These are phyloP conservation scores for Temnothorax nylanderi DNA, from an alignment of 1,140 invertebrate species.

Conservation along the genomic window DNA sequence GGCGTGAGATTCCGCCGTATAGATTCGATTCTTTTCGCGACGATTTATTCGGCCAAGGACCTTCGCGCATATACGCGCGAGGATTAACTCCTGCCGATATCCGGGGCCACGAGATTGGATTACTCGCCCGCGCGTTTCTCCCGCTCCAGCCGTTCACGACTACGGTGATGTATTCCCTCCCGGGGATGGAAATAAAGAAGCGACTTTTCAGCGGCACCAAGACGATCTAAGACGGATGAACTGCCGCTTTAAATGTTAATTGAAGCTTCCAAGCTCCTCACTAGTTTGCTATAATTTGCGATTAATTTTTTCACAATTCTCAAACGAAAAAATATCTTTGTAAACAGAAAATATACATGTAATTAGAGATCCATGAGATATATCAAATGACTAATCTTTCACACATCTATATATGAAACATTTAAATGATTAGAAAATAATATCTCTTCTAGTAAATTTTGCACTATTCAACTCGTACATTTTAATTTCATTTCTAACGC, in stretches of 20 bases:
- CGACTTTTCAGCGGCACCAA: neutral
- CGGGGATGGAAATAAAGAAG: slow-evolving; percentile 10
- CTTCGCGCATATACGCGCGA: slow-evolving; percentile 66
- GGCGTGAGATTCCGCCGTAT: slow-evolving; percentile 81
- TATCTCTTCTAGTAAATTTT: neutral
- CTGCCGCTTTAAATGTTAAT: neutral
- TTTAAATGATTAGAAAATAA: neutral
- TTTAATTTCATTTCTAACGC: neutral
- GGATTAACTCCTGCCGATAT: slow-evolving; percentile 58
- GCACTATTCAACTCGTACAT: neutral
- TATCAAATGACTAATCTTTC: neutral
- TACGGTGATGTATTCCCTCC: slow-evolving; percentile 41
- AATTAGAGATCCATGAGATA: neutral
- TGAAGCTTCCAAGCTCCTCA: neutral
- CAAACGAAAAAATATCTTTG: neutral
- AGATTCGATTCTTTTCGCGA: slow-evolving; percentile 80
- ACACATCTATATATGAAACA: neutral
- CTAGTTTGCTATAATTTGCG: neutral
- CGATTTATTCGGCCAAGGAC: slow-evolving; percentile 64
- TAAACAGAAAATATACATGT: neutral
- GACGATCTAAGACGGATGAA: neutral
- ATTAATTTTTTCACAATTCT: neutral
- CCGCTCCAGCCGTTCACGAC: slow-evolving; percentile 13
- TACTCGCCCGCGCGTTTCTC: slow-evolving; percentile 19
- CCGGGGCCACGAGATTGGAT: slow-evolving; percentile 46